These are phyloP conservation scores for Poeciliopsis prolifica DNA, from an alignment of 2,113 vertebrate genomes.

Conservation along the genomic window DNA sequence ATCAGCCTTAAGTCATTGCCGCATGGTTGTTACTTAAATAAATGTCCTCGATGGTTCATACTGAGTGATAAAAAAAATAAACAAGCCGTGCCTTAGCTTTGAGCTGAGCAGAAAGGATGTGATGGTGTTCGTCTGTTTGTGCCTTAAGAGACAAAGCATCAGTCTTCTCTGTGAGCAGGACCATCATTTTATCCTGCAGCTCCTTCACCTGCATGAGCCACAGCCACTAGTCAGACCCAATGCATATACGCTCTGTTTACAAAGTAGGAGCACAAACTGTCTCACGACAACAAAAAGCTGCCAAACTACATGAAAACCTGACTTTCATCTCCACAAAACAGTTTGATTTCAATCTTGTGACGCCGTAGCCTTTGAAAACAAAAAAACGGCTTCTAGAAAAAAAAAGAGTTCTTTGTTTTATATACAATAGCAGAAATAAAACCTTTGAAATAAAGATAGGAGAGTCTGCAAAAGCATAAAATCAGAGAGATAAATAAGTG, in stretches of 20 bases:
- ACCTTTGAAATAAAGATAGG: background rate
- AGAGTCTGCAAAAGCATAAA: background rate
- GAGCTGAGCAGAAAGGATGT: slow-evolving; percentile 73
- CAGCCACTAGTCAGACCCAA: slow-evolving; percentile 13
- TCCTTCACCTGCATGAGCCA: slow-evolving; percentile 60
- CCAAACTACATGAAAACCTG: too few species aligned
- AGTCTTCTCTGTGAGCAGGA: slow-evolving; percentile 38
- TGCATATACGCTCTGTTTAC: background rate
- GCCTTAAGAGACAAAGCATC: slow-evolving; percentile 70
- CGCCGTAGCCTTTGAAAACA: too few species aligned
- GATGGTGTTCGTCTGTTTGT: slow-evolving; percentile 76
- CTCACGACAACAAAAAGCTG: too few species aligned
- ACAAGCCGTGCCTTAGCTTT: slow-evolving; percentile 72
- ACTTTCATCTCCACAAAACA: too few species aligned
- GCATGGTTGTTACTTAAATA: background rate
- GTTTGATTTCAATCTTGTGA: too few species aligned
- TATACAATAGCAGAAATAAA: background rate
- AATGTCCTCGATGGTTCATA: background rate
- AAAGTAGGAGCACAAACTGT: too few species aligned
- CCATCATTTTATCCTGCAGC: slow-evolving; percentile 48
- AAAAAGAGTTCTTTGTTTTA: too few species aligned
- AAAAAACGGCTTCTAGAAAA: too few species aligned
- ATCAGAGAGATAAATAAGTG: background rate
- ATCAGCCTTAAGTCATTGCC: background rate
- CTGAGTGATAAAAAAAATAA: background rate